These are phyloP conservation scores for Thymelicus sylvestris DNA, from an alignment of 2,888 invertebrate species.

Conservation along the genomic window DNA sequence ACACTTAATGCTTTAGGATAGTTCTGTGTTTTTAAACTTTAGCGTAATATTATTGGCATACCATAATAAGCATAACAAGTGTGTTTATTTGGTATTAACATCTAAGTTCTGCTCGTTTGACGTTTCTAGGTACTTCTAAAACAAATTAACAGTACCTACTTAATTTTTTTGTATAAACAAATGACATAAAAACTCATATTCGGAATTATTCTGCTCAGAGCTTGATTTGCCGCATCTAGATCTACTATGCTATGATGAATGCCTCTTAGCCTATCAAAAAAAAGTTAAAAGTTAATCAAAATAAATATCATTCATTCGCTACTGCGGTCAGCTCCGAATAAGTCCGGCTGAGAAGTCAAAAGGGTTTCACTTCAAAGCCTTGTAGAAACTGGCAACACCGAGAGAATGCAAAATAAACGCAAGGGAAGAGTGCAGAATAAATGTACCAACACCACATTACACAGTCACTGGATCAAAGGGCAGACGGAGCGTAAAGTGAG, in stretches of 20 bases:
- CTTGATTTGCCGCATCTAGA: no score
- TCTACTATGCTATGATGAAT: no score
- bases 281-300: constrained; percentile 63
- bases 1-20: constrained; percentile 43
- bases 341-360: constrained; percentile 70
- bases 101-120: no score
- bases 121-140: no score
- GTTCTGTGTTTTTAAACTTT: no score
- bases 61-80: no score
- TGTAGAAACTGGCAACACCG: constrained; percentile 72
- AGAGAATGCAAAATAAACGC: constrained; percentile 77
- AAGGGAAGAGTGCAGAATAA: constrained; percentile 79
- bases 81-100: no score
- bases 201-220: no score
- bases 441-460: constrained; percentile 80
- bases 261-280: constrained; percentile 48
- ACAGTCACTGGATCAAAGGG: constrained; percentile 82
- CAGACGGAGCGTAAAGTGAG: constrained; percentile 81
- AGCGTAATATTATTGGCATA: no score
- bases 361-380: constrained; percentile 82
- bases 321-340: constrained; percentile 71
- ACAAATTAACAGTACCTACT: no score
- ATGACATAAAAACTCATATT: no score
- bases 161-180: no score
- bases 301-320: constrained; percentile 65